These are phyloP conservation scores for Zoanthus gigantus DNA, from an alignment of 92 coral and sea anemone genomes.

Conservation along the genomic window DNA sequence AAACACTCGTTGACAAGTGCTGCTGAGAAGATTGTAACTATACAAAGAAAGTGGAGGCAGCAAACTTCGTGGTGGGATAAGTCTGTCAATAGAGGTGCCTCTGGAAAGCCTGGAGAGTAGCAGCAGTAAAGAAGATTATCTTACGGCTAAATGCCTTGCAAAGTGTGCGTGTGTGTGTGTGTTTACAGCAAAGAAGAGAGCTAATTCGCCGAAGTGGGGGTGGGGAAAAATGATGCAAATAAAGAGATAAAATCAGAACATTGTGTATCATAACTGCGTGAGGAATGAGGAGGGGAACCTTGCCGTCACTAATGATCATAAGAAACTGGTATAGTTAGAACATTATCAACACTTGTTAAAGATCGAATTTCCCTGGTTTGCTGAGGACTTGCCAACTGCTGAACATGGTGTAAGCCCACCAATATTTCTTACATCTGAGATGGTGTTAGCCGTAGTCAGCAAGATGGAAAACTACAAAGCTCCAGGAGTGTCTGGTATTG, in stretches of 20 bases:
- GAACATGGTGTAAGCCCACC: constrained; percentile 49
- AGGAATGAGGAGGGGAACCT: not conserved
- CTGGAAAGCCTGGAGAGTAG: not conserved
- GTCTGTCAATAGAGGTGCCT: not conserved
- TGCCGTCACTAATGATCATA: not conserved
- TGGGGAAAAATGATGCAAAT: not conserved
- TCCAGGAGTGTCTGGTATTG: not conserved
- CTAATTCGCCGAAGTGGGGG: no score
- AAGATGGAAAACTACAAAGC: not conserved
- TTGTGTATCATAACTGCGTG: not conserved
- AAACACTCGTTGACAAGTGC: not conserved
- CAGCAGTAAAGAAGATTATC: not conserved
- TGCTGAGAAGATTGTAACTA: not conserved
- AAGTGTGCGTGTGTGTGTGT: no score
- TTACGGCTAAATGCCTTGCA: no score
- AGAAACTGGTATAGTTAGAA: not conserved
- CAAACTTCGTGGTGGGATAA: not conserved
- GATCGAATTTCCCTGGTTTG: not conserved
- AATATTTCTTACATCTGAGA: constrained; percentile 5
- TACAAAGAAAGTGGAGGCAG: not conserved
- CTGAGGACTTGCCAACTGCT: constrained; percentile 9
- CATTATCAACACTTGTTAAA: not conserved
- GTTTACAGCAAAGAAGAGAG: no score
- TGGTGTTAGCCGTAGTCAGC: constrained; percentile 19
- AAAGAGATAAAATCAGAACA: not conserved